Conservation (phyloP, 2,888 invertebrate genomes). For the Arge pagana region DNA sequence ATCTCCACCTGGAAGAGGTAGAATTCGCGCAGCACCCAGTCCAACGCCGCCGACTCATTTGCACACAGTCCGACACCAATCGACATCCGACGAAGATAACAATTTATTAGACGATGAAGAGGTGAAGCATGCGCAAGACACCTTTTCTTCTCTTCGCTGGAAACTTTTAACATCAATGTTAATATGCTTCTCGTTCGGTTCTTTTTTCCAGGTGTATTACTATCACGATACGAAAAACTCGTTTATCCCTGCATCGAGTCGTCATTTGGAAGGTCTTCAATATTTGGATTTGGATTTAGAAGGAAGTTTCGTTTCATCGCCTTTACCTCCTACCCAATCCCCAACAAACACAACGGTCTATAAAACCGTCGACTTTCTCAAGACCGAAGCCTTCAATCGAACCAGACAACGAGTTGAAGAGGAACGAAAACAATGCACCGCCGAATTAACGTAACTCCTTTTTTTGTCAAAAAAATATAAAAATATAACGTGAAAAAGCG, state of each 20-base stretch:
- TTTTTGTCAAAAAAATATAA: constrained; percentile 3
- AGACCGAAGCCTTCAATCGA: constrained; percentile 90
- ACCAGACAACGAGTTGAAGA: constrained; percentile 81
- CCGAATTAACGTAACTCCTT: constrained; percentile 45
- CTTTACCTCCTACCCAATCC: constrained; percentile 55
- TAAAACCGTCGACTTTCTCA: constrained; percentile 91
- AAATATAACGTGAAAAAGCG: no score
- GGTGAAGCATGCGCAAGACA: constrained; percentile 37
- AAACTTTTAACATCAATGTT: neutral
- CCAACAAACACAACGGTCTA: constrained; percentile 69
- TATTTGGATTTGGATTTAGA: constrained; percentile 80
- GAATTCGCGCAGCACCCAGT: constrained; percentile 62
- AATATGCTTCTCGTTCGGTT: constrained; percentile 13
- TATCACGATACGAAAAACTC: constrained; percentile 53
- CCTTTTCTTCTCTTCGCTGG: no score
- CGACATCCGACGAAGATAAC: constrained; percentile 58
- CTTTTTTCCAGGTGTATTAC: constrained; percentile 52
- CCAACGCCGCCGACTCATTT: constrained; percentile 58
- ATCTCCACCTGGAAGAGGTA: constrained; percentile 55
- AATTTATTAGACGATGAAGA: constrained; percentile 57
- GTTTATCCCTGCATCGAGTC: constrained; percentile 51
- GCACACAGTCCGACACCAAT: constrained; percentile 46
- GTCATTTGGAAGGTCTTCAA: constrained; percentile 63
- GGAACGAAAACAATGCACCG: constrained; percentile 61
- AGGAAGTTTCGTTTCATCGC: constrained; percentile 51